Base-by-base conservation (phyloP, 2,113 vertebrate species). In the Suncus etruscus region DNA sequence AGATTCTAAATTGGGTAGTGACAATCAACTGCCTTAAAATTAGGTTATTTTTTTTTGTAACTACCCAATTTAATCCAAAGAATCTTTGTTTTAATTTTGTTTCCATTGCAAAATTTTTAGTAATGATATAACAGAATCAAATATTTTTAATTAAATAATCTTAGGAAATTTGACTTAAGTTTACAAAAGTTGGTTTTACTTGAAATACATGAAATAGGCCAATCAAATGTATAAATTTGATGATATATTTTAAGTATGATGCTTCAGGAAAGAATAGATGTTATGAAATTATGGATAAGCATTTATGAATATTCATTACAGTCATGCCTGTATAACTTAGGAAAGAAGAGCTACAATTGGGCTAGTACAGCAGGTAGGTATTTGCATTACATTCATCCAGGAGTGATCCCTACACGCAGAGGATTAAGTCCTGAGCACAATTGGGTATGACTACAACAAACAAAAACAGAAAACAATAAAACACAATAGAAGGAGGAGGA, bases 21-120 rank as follows among this genome's bases (percentile, higher is more conserved):
- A 8, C 51, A 54, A 54, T 54, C 10, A 54, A 54, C 15, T 15
- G 15, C 7, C 51, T 54, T 54, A 54, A 4, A 54, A 54, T 54
- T 54, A 54, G 51, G 51, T 54, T 15, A 54, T 54, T 54, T 54
- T 54, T 8, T 54, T 10, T 54, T 3, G 51, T 54, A 10, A 54
- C 51, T 54, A 54, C 51, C 51, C 7, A 54, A 54, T 54, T 54
- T 54, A 39, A 54, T 54, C 51, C 51, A 54, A 54, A 54, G 7
- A 54, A 54, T 54, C 39, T 39, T 39, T 39, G 39, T 39, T 54
- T 54, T 61, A 48, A 47, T 76, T 50, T 16, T 7, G 61, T 31
- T 85, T 89, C 63, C 50, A 76, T 91, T 76, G 51, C 68, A 80
- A 63, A 86, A 85, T 85, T 81, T 84, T 85, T 69, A 91, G 27